These are phyloP conservation scores for Drosophila phalerata DNA, from an alignment of 2,888 invertebrate species.

Conservation along the genomic window DNA sequence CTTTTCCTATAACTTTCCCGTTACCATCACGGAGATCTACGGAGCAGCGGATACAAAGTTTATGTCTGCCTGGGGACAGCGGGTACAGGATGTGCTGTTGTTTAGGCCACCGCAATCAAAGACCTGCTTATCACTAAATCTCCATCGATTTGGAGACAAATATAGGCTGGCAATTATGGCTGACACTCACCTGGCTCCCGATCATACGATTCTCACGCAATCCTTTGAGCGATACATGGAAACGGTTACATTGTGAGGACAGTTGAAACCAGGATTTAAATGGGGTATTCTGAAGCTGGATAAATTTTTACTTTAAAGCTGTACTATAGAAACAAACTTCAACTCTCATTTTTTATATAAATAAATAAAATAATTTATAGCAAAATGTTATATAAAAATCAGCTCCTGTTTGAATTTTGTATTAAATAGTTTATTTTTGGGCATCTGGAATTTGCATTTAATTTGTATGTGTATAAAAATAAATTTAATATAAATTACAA, in stretches of 20 bases:
- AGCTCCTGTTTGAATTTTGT: too few species aligned
- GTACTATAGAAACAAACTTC: too few species aligned
- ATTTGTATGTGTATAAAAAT: too few species aligned
- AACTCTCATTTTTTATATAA: too few species aligned
- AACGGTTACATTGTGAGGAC: conserved; percentile 60
- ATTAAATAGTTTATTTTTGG: too few species aligned
- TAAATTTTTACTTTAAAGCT: too few species aligned
- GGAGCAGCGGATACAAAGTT: conserved; percentile 79
- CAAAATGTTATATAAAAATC: too few species aligned
- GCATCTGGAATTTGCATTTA: too few species aligned
- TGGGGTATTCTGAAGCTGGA: too few species aligned
- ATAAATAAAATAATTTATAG: too few species aligned
- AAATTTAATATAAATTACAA: too few species aligned
- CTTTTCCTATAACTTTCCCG: conserved; percentile 84
- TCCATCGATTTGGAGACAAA: conserved; percentile 84
- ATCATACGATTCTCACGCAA: conserved; percentile 82
- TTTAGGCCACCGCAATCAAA: conserved; percentile 85
- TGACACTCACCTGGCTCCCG: conserved; percentile 84
- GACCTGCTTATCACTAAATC: conserved; percentile 84
- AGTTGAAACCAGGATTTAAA: neutral
- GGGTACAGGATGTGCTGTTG: conserved; percentile 83
- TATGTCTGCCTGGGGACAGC: conserved; percentile 83
- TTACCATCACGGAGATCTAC: conserved; percentile 84
- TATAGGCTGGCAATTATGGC: conserved; percentile 84
- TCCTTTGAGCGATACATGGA: conserved; percentile 84